Evolutionary conservation across 2,797 vertebrate genomes (phyloP), one percentile per base, ranked within the genome.

Genomic region (Epinephelus coioides): DNA sequence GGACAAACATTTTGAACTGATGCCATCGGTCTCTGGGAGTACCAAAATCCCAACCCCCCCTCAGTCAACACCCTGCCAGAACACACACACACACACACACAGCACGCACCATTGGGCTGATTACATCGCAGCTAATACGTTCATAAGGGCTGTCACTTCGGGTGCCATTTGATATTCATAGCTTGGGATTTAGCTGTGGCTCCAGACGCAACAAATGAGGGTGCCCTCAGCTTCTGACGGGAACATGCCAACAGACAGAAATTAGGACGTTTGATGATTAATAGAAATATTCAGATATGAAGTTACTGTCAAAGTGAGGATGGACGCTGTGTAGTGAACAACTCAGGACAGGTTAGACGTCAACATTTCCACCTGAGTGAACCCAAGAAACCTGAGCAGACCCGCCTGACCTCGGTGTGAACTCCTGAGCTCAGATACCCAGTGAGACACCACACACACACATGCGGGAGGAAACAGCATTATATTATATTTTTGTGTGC

Each of bases 141-240:
- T 71, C 75, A 91, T 92, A 47, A 75, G 89, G 89, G 85, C 57
- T 63, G 81, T 76, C 64, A 76, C 81, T 77, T 53, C 21, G 23
- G 84, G 53, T 38, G 73, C 74, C 62, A 77, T 78, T 89, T 89
- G 76, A 75, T 79, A 88, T 84, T 76, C 80, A 87, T 82, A 76
- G 76, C 2, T 71, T 79, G 70, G 77, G 88, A 86, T 74, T 62
- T 69, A 62, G 43, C 59, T n/a, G 44, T 7, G 34, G 69, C 55
- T 57, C 47, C 21, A 76, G 64, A 50, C 5, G 3, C 57, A 69
- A 69, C 47, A 84, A 71, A 88, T 88, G 84, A 83, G 72, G 89
- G 80, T 14, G 63, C 88, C 83, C 80, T 77, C 67, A 85, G 43
- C 72, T 34, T 10, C 43, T n/a, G 30, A 69, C 15, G 44, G 53